Conservation (phyloP, 1,140 invertebrate species). For the Zophobas atratus region DNA sequence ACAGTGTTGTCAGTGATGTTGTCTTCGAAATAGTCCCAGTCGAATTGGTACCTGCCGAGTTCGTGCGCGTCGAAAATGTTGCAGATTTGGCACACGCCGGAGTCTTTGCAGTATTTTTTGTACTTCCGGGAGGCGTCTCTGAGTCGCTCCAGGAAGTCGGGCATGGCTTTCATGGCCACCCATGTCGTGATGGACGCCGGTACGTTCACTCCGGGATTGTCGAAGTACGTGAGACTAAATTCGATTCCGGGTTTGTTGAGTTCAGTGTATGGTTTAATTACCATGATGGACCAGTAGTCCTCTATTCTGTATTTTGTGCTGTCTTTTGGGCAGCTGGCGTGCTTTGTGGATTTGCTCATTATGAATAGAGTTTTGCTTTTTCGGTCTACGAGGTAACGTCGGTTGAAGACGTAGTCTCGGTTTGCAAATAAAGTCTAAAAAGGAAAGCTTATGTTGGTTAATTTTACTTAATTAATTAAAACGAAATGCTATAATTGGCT, state of each 20-base stretch:
- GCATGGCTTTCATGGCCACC: slow-evolving; percentile 73
- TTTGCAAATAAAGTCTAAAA: slow-evolving; percentile 85
- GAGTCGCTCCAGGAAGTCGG: slow-evolving; percentile 64
- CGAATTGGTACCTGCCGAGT: background rate
- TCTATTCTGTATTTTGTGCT: slow-evolving; percentile 77
- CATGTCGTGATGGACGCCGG: slow-evolving; percentile 77
- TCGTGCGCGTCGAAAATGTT: slow-evolving; percentile 25
- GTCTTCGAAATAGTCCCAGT: slow-evolving; percentile 38
- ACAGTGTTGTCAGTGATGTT: slow-evolving; percentile 32
- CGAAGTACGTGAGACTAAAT: slow-evolving; percentile 90
- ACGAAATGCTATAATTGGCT: no score
- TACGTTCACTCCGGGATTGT: slow-evolving; percentile 85
- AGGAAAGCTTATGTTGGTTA: slow-evolving; percentile 15
- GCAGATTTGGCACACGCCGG: slow-evolving; percentile 54
- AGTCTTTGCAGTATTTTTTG: slow-evolving; percentile 60
- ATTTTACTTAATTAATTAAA: background rate
- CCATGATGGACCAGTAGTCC: slow-evolving; percentile 91
- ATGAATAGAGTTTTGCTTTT: slow-evolving; percentile 74
- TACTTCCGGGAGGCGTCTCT: slow-evolving; percentile 64
- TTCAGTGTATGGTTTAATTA: slow-evolving; percentile 80
- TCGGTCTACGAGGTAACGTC: slow-evolving; percentile 77
- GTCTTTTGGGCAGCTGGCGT: slow-evolving; percentile 73
- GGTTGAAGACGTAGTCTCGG: slow-evolving; percentile 89
- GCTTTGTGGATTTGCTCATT: slow-evolving; percentile 75
- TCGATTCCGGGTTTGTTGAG: slow-evolving; percentile 78